Evolutionary conservation across 2,888 invertebrate species (phyloP), one percentile per base, ranked within the genome.

Genomic region (Arenicola marina): DNA sequence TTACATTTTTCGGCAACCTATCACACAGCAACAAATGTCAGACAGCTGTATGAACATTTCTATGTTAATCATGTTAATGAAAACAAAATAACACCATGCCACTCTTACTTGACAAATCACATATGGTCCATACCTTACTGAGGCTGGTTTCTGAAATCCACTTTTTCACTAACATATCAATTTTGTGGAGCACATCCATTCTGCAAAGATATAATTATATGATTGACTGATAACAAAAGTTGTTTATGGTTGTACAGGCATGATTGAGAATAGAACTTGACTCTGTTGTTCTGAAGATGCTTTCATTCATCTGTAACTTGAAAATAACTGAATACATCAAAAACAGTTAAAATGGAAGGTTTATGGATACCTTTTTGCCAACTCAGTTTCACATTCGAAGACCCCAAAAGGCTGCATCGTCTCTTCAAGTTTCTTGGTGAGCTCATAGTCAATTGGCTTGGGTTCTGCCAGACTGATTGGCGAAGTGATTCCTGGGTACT

Each of bases 61-160:
- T n/a, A n/a, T n/a, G n/a, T n/a, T n/a, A n/a, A n/a, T n/a, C n/a
- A n/a, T n/a, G n/a, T n/a, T n/a, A n/a, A n/a, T n/a, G n/a, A n/a
- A n/a, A n/a, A n/a, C n/a, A n/a, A n/a, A n/a, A n/a, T n/a, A n/a
- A n/a, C n/a, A n/a, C n/a, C n/a, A n/a, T n/a, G n/a, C n/a, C n/a
- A n/a, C n/a, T n/a, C n/a, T n/a, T n/a, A n/a, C n/a, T n/a, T n/a
- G n/a, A n/a, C n/a, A n/a, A n/a, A n/a, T n/a, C n/a, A n/a, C n/a
- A n/a, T n/a, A n/a, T n/a, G n/a, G 43, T 11, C 11, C 68, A 61
- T 65, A 81, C 82, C 81, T 85, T 84, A 70, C 90, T 87, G 60
- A 92, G 84, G 51, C 95, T 94, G 53, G 95, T 90, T 73, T 94
- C 92, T 71, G 89, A 87, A 69, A 99, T 95, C 98, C 98, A 99